These are phyloP conservation scores for Ephestia elutella DNA, from an alignment of 1,140 invertebrate species.

Conservation along the genomic window DNA sequence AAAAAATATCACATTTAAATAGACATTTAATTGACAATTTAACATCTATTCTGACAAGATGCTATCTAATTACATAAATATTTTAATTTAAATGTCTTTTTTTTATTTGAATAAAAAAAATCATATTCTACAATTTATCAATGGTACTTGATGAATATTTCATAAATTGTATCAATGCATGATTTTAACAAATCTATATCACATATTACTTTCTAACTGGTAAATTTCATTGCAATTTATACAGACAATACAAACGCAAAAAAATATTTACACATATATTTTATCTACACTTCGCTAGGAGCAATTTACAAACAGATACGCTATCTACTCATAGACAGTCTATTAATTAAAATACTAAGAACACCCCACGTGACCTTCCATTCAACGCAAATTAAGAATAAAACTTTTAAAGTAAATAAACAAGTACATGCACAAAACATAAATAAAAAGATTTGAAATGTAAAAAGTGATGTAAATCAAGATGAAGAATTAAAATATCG, in stretches of 20 bases:
- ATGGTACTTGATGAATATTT: conserved; percentile 6
- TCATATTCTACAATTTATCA: too few relatives aligned
- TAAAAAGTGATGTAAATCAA: conserved; percentile 5
- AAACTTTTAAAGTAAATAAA: not conserved
- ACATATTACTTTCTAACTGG: conserved; percentile 10
- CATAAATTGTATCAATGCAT: conserved; percentile 4
- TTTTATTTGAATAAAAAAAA: too few relatives aligned
- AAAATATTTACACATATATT: conserved; percentile 11
- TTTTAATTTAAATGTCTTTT: too few relatives aligned
- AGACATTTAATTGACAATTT: too few relatives aligned
- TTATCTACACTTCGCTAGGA: conserved; percentile 17
- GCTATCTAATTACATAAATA: too few relatives aligned
- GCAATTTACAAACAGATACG: conserved; percentile 15
- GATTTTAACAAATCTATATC: conserved; percentile 9
- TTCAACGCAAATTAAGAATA: not conserved
- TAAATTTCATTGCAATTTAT: conserved; percentile 9
- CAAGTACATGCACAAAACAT: not conserved
- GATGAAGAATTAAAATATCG: not conserved
- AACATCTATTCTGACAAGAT: too few relatives aligned
- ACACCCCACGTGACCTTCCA: not conserved
- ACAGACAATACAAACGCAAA: conserved; percentile 6
- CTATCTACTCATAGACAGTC: conserved; percentile 14
- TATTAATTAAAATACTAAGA: conserved; percentile 13
- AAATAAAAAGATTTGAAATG: not conserved
- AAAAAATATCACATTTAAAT: too few relatives aligned